These are phyloP conservation scores for Cordilura impudica DNA, from an alignment of 2,888 invertebrate genomes.

Conservation along the genomic window DNA sequence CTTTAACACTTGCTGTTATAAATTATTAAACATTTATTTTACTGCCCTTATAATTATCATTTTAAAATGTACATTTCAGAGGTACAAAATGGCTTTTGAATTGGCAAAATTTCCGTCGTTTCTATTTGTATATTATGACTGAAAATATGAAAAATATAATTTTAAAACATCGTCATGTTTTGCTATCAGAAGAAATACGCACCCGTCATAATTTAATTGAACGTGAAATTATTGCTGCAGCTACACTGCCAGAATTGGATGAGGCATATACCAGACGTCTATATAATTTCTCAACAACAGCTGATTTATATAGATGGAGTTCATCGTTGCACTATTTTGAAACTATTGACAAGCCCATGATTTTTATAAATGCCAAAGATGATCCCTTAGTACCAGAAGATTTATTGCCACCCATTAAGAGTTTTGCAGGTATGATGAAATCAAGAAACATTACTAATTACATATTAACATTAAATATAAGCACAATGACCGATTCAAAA, in stretches of 20 bases:
- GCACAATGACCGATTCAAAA: too few species aligned
- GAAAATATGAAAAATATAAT: conserved; percentile 94
- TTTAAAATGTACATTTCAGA: conserved; percentile 82
- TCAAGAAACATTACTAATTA: neutral
- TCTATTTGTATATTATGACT: conserved; percentile 95
- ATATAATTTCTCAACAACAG: conserved; percentile 86
- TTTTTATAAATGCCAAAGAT: conserved; percentile 93
- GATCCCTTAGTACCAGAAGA: conserved; percentile 93
- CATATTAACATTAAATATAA: too few species aligned
- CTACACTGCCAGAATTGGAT: conserved; percentile 92
- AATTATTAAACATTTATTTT: neutral
- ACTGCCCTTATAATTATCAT: neutral
- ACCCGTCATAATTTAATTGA: conserved; percentile 85
- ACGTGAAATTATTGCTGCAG: conserved; percentile 89
- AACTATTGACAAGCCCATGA: conserved; percentile 89
- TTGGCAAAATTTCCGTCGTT: conserved; percentile 93
- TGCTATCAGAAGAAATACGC: conserved; percentile 87
- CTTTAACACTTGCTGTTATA: neutral
- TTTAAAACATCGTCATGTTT: conserved; percentile 87
- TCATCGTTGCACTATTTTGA: conserved; percentile 89
- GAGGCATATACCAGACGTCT: conserved; percentile 91
- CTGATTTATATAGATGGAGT: conserved; percentile 90
- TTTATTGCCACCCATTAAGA: conserved; percentile 85
- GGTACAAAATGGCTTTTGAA: conserved; percentile 88
- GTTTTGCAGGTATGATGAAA: conserved; percentile 84